Percentiles rank a stretch among this genome's conserved stretches.
Evolutionary conservation across 2,888 invertebrate species (phyloP).

Genomic region (Zygothrica quintamaculata): DNA sequence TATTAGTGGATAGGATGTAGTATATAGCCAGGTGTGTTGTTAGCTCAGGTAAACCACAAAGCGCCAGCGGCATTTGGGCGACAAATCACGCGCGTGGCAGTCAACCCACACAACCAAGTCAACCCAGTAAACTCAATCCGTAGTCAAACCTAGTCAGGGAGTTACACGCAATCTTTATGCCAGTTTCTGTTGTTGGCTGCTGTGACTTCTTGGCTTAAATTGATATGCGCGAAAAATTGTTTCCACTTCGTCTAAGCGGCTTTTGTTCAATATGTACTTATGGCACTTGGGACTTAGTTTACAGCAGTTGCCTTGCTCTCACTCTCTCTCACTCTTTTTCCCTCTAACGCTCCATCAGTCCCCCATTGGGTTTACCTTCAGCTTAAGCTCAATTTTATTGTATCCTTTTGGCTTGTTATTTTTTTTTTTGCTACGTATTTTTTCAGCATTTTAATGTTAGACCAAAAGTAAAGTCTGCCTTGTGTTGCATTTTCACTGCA

Average conservation of each 20-base stretch:
- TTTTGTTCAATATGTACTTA: conserved; percentile 45
- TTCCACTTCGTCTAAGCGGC: conserved; percentile 47
- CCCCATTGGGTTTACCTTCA: not conserved
- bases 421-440: conserved; percentile 4
- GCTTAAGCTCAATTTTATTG: conserved; percentile 12
- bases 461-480: not conserved
- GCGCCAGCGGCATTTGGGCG: conserved; percentile 29
- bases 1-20: not conserved
- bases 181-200: conserved; percentile 8
- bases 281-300: conserved; percentile 34
- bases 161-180: no score
- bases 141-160: not conserved
- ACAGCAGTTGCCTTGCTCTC: not conserved
- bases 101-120: no score
- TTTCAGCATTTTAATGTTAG: conserved; percentile 2
- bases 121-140: conserved; percentile 6
- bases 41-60: conserved; percentile 17
- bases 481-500: conserved; percentile 26
- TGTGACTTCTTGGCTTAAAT: conserved; percentile 48
- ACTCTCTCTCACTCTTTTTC: not conserved
- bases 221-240: conserved; percentile 64
- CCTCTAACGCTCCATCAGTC: not conserved
- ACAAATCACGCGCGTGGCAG: conserved; percentile 58
- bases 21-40: conserved; percentile 9
- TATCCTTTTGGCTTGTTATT: not conserved